Evolutionary conservation across 2,113 vertebrate genomes (phyloP).

Genomic region (Notothenia rossii): DNA sequence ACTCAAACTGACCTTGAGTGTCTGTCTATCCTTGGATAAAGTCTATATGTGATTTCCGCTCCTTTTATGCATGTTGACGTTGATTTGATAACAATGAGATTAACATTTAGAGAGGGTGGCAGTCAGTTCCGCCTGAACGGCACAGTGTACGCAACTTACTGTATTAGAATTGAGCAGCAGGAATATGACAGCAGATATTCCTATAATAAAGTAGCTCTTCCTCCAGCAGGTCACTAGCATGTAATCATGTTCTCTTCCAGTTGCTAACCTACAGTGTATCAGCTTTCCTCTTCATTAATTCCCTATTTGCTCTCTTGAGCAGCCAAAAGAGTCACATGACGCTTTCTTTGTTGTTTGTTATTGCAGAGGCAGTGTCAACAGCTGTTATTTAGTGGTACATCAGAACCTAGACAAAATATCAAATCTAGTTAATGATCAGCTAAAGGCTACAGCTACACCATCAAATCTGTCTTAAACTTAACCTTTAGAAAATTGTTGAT

Average conservation of each 20-base stretch:
- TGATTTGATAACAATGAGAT: slow-evolving; percentile 74
- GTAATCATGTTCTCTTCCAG: slow-evolving; percentile 25
- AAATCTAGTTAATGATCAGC: slow-evolving; percentile 25
- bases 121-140: slow-evolving; percentile 43
- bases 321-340: neutral
- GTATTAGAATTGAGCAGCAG: slow-evolving; percentile 57
- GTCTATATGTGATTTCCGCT: slow-evolving; percentile 22
- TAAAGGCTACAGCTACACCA: neutral
- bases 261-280: neutral
- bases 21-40: slow-evolving; percentile 27
- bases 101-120: slow-evolving; percentile 74
- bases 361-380: neutral
- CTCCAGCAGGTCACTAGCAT: slow-evolving; percentile 11
- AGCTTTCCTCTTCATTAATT: slow-evolving; percentile 5
- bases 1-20: slow-evolving; percentile 43
- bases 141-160: slow-evolving; percentile 35
- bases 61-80: slow-evolving; percentile 47
- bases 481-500: neutral
- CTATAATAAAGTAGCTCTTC: slow-evolving; percentile 24
- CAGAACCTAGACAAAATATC: neutral
- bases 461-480: neutral
- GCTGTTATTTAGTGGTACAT: neutral
- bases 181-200: slow-evolving; percentile 52
- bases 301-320: neutral
- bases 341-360: neutral